Evolutionary conservation across 2,888 invertebrate species (phyloP).

Genomic region (Metacarcinus magister): DNA sequence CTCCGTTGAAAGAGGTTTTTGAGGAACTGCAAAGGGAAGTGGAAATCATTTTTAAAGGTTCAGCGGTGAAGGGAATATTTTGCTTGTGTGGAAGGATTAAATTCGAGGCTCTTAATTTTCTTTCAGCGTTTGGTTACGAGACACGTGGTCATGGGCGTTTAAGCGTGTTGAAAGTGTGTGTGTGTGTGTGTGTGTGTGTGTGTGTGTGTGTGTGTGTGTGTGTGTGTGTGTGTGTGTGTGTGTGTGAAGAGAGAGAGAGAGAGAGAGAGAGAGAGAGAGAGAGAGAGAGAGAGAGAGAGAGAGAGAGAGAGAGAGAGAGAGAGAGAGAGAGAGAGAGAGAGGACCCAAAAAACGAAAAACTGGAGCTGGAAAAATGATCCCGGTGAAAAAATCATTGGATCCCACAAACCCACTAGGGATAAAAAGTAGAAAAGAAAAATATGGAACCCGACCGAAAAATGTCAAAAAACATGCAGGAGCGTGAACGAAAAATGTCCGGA

Average conservation of each 20-base stretch:
- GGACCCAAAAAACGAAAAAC: no score
- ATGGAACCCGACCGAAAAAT: not conserved
- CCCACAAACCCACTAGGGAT: not conserved
- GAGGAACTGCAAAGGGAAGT: not conserved
- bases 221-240: not conserved
- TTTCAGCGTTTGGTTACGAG: no score
- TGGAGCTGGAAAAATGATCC: not conserved
- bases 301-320: slow-evolving; percentile 26
- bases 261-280: slow-evolving; percentile 26
- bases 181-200: no score
- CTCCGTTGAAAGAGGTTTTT: not conserved
- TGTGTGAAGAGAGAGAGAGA: not conserved
- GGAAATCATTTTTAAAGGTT: not conserved
- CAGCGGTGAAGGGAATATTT: not conserved
- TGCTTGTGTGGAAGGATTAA: not conserved
- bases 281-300: slow-evolving; percentile 26
- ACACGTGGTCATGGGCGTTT: no score
- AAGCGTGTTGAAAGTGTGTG: no score
- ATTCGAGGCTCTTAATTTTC: no score
- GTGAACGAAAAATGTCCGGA: not conserved
- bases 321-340: not conserved
- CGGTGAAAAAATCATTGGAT: not conserved
- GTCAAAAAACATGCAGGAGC: no score
- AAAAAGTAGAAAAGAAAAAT: not conserved
- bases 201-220: not conserved